Conservation (phyloP, 2,888 invertebrate genomes). For the Tipula helvola region DNA sequence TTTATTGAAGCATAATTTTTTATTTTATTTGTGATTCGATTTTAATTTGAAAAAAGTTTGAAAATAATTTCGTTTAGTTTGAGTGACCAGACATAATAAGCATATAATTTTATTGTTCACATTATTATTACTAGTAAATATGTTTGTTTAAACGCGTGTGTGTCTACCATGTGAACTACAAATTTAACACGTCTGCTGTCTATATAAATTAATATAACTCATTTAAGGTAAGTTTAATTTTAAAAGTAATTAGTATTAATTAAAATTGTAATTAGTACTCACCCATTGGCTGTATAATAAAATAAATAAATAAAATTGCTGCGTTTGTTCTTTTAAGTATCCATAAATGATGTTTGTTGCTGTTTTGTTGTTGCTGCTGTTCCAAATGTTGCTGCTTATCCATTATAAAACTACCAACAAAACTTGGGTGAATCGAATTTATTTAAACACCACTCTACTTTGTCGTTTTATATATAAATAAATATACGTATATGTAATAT, state of each 20-base stretch:
- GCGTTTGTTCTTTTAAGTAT: constrained; percentile 10
- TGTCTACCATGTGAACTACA: too few relatives aligned
- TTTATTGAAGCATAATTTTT: too few relatives aligned
- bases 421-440: not conserved
- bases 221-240: too few relatives aligned
- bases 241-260: not conserved
- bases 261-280: not conserved
- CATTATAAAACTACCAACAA: constrained; percentile 8
- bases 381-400: constrained; percentile 7
- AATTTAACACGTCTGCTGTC: too few relatives aligned
- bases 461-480: not conserved
- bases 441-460: not conserved
- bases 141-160: too few relatives aligned
- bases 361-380: not conserved
- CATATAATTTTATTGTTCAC: too few relatives aligned
- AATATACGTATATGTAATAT: not conserved
- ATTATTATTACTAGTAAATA: too few relatives aligned
- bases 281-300: constrained; percentile 10
- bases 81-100: too few relatives aligned
- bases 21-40: too few relatives aligned
- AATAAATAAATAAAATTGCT: constrained; percentile 11
- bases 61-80: too few relatives aligned
- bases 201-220: too few relatives aligned
- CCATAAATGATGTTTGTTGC: constrained; percentile 9
- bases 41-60: too few relatives aligned